Conservation (phyloP, 2,888 invertebrate species). For the Chalcis sispes region DNA sequence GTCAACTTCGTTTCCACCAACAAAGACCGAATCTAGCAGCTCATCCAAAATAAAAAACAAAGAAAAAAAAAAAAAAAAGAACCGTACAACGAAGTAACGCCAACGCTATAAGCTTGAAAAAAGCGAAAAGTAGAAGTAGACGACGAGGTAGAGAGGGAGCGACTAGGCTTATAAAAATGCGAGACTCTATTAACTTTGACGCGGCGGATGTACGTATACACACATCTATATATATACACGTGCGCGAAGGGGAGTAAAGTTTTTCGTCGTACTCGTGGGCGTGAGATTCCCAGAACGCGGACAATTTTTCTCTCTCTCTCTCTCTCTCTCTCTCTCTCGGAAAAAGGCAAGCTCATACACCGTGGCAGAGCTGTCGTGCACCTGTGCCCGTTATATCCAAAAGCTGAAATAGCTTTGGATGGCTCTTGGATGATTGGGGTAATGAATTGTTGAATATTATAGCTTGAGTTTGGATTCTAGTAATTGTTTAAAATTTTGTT, state of each 20-base stretch:
- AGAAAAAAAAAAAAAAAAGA: background rate
- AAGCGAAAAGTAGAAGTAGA: background rate
- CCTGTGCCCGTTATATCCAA: no score
- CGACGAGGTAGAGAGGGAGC: background rate
- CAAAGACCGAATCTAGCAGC: no score
- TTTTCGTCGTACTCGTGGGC: constrained; percentile 8
- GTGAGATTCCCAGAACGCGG: constrained; percentile 40
- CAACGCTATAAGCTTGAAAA: background rate
- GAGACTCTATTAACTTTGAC: constrained; percentile 56
- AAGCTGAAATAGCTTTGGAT: no score
- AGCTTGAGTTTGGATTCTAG: no score
- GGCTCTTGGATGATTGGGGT: no score
- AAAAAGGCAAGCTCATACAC: no score
- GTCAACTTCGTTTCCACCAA: no score
- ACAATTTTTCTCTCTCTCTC: constrained; percentile 54
- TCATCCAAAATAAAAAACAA: background rate
- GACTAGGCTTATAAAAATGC: constrained; percentile 42
- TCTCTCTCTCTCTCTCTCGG: no score
- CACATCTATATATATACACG: constrained; percentile 39
- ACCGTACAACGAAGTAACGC: no score
- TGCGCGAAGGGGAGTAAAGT: background rate
- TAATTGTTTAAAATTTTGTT: no score
- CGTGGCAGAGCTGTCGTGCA: no score
- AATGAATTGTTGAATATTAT: no score
- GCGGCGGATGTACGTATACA: constrained; percentile 30